Evolutionary conservation across 53 echinoderm and acorn worm genomes (phyloP).

Genomic region (Patiria pectinifera): DNA sequence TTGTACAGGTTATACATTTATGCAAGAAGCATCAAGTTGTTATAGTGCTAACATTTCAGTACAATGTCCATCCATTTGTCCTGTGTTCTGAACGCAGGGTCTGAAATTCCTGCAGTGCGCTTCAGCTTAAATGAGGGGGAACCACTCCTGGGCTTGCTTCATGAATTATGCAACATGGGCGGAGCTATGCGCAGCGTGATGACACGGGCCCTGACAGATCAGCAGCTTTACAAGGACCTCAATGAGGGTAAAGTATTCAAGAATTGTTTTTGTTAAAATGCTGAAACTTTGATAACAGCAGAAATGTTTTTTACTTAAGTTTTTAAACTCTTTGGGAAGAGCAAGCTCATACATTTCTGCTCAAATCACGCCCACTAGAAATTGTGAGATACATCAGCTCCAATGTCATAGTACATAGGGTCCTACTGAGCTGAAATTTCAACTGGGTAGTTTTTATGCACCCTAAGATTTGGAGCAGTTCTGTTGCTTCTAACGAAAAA

Average conservation of each 20-base stretch:
- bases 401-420: too few species aligned
- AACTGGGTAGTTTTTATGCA: too few species aligned
- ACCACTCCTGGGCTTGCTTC: conserved; percentile 72
- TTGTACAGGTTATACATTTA: too few species aligned
- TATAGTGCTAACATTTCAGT: not conserved
- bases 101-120: conserved; percentile 9
- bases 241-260: conserved; percentile 68
- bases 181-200: conserved; percentile 92
- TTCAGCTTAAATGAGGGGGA: conserved; percentile 54
- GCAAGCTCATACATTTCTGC: too few species aligned
- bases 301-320: too few species aligned
- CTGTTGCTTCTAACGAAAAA: too few species aligned
- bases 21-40: too few species aligned
- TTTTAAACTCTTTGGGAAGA: too few species aligned
- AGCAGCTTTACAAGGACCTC: conserved; percentile 75
- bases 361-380: too few species aligned
- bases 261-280: not conserved
- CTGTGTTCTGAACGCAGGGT: not conserved
- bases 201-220: conserved; percentile 76
- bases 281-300: not conserved
- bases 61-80: not conserved
- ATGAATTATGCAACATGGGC: conserved; percentile 96
- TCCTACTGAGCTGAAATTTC: too few species aligned
- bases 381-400: too few species aligned
- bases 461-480: too few species aligned